Evolutionary conservation across 2,888 invertebrate species (phyloP), one percentile per base, ranked within the genome.

Genomic region (Andrena minutula): DNA sequence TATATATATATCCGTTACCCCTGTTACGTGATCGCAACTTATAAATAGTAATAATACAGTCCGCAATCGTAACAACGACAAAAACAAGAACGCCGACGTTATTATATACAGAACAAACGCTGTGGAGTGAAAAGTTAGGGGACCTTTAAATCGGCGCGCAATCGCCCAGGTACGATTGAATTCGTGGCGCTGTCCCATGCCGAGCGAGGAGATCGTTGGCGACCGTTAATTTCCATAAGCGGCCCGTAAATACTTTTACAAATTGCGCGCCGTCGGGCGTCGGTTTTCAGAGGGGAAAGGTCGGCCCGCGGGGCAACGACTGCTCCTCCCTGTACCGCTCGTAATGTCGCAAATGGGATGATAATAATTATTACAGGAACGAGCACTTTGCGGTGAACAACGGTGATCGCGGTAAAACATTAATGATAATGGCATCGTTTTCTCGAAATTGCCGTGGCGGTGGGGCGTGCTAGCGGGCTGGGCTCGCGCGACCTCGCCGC

Each of bases 341-440:
- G 71, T 84, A 84, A 84, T 69, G 73, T 71, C 79, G 78, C 81
- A 75, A 84, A 76, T 77, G 73, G 81, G 80, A 81, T 77, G 87
- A 87, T 88, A 87, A 87, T 88, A 87, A 87, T 86, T 87, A 86
- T 83, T 86, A 84, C 81, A 83, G 76, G 64, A 88, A 88, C 81
- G 84, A 86, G 83, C 86, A 88, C 84, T 86, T 88, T 58, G 83
- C 84, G 82, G 81, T 68, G 77, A 86, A 82, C 75, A 75, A 74
- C 75, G 75, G 82, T 81, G 86, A 86, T 88, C 86, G 75, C 69
- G 84, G 79, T 83, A 79, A 86, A 88, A 86, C 83, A 83, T 84
- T 88, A 88, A 88, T 77, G 88, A 85, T 88, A 88, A 88, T 86
- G 82, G 88, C 86, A 77, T 79, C 88, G 88, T 86, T 88, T 80